A percentile compares a stretch with the other conserved stretches of the same genome.
Evolutionary conservation across 2,113 vertebrate genomes (phyloP).

Genomic region (Chlorodrepanis virens): DNA sequence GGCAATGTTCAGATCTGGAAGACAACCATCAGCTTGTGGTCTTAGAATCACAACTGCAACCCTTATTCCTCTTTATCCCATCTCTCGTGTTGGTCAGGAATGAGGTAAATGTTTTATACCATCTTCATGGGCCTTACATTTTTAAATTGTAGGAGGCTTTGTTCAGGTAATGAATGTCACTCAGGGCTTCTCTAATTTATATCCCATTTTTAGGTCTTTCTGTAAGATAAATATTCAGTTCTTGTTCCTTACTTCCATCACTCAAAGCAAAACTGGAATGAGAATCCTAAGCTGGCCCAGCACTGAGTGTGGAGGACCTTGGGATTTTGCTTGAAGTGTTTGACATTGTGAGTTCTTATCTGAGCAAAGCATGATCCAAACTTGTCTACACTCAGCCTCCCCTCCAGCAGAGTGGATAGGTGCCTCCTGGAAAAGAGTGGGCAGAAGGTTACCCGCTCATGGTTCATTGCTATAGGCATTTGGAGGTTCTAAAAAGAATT

Average conservation of each 20-base stretch:
- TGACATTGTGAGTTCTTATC: background rate
- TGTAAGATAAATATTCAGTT: background rate
- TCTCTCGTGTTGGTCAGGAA: background rate
- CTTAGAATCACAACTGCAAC: background rate
- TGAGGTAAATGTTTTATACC: background rate
- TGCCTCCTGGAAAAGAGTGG: background rate
- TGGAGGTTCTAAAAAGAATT: background rate
- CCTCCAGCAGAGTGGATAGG: background rate
- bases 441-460: background rate
- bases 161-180: background rate
- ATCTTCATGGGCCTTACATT: background rate
- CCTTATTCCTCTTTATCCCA: background rate
- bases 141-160: background rate
- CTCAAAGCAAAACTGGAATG: background rate
- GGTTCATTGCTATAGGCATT: rapidly evolving
- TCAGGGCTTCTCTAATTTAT: background rate
- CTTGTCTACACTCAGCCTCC: background rate
- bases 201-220: background rate
- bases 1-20: background rate
- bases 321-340: background rate
- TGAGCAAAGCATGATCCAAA: background rate
- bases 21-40: background rate
- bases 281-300: background rate
- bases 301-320: background rate
- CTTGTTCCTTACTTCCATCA: background rate